Base-by-base conservation (phyloP, 2,888 invertebrate genomes). In the Cyclophora albipunctata region DNA sequence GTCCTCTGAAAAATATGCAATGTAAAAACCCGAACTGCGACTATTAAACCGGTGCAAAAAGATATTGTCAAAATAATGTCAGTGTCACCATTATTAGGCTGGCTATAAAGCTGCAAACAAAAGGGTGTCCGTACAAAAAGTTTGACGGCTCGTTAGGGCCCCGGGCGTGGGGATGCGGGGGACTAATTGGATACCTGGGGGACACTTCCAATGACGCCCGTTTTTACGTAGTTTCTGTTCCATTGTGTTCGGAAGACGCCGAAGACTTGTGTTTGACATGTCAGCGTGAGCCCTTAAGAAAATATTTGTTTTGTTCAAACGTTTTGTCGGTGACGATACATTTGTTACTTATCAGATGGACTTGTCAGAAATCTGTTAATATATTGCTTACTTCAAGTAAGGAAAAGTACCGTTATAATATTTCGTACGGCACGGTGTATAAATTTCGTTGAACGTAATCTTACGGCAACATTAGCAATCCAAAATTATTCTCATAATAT, bases 71-170 rank as follows among this genome's bases (percentile, higher is more conserved):
- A 54, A 58, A 54, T 55, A 58, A 55, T 48, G 54, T 48, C 52
- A 59, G 43, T 53, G 52, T 53, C 62, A 55, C 58, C 60, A 62
- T 59, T 60, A 63, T 62, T 63, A 61, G 64, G 57, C 60, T 59
- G 37, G 37, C 37, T 37, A 37, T 37, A 37, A 59, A 59, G 55
- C 57, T 58, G 58, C 55, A 71, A 71, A 73, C 75, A 75, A 78
- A 77, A 76, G 73, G 73, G 72, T 70, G 68, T 63, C 61, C 64
- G 63, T 60, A 65, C 73, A 82, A 81, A 83, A 82, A 83, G 77
- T 82, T 81, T 82, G 83, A 79, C 84, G 75, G 77, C 77, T 84
- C 80, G 82, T 82, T 84, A 81, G 65, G 62, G 59, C 51, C 59
- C 57, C 61, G 58, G 42, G 50, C 51, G 58, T 49, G 54, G 58